Conservation (phyloP, 2,888 invertebrate species). For the Hirtodrosophila confusa region DNA sequence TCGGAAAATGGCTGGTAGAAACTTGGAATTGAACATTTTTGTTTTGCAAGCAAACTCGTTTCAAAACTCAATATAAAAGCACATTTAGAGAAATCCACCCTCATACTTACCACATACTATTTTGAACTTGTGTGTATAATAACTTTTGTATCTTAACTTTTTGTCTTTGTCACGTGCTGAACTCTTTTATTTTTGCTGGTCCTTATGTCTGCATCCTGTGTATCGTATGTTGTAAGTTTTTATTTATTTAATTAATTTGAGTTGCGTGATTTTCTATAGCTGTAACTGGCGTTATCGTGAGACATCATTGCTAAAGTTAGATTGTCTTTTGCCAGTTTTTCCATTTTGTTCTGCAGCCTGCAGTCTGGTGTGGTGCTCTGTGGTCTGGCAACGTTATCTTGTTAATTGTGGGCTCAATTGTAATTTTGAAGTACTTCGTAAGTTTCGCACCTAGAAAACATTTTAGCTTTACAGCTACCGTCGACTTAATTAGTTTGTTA, state of each 20-base stretch:
- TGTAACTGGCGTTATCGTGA: conserved; percentile 48
- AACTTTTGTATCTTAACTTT: conserved; percentile 1
- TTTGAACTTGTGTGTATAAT: conserved; percentile 3
- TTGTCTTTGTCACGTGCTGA: conserved; percentile 3
- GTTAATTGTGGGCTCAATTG: conserved; percentile 72
- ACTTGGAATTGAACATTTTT: no score
- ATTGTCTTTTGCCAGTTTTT: conserved; percentile 67
- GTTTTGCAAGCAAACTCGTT: no score
- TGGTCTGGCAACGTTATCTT: conserved; percentile 54
- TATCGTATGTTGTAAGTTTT: conserved; percentile 13
- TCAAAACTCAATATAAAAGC: no score
- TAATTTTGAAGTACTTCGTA: conserved; percentile 66
- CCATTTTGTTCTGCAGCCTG: neutral
- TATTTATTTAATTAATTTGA: conserved; percentile 64
- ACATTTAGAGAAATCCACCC: no score
- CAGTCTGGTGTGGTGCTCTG: neutral
- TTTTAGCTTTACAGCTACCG: conserved; percentile 48
- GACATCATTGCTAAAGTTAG: conserved; percentile 68
- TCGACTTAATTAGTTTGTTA: conserved; percentile 77
- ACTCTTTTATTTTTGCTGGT: neutral
- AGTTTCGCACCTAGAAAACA: conserved; percentile 69
- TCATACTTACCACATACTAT: neutral
- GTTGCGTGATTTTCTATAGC: conserved; percentile 55
- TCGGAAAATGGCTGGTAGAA: no score
- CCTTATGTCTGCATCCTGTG: conserved; percentile 5